These are phyloP conservation scores for Tribolium castaneum DNA, from an alignment of 1,140 invertebrate species.

Conservation along the genomic window DNA sequence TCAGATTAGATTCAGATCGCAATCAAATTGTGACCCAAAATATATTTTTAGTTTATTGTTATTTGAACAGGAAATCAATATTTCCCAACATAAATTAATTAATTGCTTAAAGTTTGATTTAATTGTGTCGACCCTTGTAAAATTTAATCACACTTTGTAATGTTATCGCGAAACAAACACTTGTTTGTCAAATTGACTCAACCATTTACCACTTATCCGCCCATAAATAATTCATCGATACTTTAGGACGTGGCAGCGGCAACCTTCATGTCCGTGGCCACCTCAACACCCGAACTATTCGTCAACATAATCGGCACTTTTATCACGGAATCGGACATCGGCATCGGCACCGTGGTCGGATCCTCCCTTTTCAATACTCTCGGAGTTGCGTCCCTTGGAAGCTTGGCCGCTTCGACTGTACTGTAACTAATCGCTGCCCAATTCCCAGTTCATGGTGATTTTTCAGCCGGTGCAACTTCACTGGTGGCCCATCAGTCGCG, in stretches of 20 bases:
- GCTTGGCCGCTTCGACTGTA: slow-evolving; percentile 72
- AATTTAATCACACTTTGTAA: no score
- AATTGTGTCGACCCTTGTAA: no score
- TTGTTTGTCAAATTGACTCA: no score
- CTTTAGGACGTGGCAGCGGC: slow-evolving; percentile 86
- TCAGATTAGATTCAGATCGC: no score
- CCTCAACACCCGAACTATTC: slow-evolving; percentile 90
- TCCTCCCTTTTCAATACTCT: slow-evolving; percentile 90
- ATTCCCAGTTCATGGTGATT: slow-evolving; percentile 30
- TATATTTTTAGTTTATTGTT: no score
- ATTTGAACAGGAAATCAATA: no score
- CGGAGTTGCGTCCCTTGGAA: slow-evolving; percentile 86
- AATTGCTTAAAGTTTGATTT: no score
- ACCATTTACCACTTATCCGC: no score
- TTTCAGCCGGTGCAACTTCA: slow-evolving; percentile 84
- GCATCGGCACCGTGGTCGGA: slow-evolving; percentile 88
- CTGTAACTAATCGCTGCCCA: neutral
- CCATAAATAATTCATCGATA: neutral
- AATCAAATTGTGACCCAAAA: no score
- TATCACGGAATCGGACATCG: slow-evolving; percentile 80
- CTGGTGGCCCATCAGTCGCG: slow-evolving; percentile 86
- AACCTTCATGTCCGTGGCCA: slow-evolving; percentile 92
- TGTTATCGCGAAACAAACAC: no score
- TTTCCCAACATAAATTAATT: no score
- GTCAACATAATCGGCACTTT: slow-evolving; percentile 89